These are phyloP conservation scores for Drosophila mimica DNA, from an alignment of 2,888 invertebrate genomes.

Conservation along the genomic window DNA sequence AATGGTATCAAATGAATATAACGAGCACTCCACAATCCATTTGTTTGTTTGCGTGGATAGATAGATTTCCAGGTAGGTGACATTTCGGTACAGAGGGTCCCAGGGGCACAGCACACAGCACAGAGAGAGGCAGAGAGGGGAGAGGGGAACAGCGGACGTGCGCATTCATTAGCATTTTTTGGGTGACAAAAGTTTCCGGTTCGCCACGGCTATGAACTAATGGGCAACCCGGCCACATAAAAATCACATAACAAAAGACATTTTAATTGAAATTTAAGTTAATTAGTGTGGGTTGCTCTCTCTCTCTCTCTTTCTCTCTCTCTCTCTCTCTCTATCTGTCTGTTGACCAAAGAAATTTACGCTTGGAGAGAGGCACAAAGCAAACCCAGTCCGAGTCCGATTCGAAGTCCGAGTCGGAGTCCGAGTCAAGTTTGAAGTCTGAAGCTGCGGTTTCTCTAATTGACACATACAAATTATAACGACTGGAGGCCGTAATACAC, in stretches of 20 bases:
- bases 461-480: constrained; percentile 60
- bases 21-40: constrained; percentile 43
- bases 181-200: constrained; percentile 83
- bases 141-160: constrained; percentile 29
- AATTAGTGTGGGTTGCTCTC: constrained; percentile 66
- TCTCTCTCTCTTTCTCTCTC: background rate
- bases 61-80: constrained; percentile 31
- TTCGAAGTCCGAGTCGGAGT: background rate
- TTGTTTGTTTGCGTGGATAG: constrained; percentile 16
- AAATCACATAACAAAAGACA: constrained; percentile 80
- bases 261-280: constrained; percentile 82
- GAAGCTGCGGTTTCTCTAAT: constrained; percentile 58
- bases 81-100: constrained; percentile 5
- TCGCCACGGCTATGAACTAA: constrained; percentile 76
- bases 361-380: constrained; percentile 22
- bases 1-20: constrained; percentile 53
- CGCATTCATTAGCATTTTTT: constrained; percentile 76
- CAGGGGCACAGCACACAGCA: background rate
- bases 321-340: background rate
- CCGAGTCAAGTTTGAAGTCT: background rate
- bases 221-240: constrained; percentile 63
- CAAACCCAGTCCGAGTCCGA: background rate
- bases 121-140: background rate
- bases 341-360: constrained; percentile 34
- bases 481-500: constrained; percentile 6